Evolutionary conservation across 2,113 vertebrate genomes (phyloP), one percentile per base, ranked within the genome.

Genomic region (Phodopus roborovskii): DNA sequence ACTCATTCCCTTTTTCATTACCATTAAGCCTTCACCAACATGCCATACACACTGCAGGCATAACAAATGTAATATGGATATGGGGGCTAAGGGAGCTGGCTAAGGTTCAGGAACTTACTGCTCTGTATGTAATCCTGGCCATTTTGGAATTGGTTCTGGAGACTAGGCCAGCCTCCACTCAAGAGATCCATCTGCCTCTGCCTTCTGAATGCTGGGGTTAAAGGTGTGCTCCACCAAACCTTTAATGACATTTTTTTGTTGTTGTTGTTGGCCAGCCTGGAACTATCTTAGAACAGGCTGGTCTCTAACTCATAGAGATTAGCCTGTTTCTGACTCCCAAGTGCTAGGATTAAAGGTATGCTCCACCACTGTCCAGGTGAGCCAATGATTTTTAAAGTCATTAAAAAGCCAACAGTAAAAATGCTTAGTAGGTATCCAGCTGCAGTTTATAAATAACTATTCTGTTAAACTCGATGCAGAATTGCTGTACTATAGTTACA

Each of bases 1-100:
- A 95, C 11, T 74, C 70, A 96, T 70, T 95, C 94, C 50, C 84
- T 64, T 86, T 90, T 93, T 82, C 58, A 24, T 78, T 88, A 64
- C 20, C 42, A 89, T 3, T 66, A 5, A 91, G 50, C 50, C 64
- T 85, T 83, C 82, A 90, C 39, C 86, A 22, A 91, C 6, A 50
- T 74, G n/a, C 56, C 73, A 92, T 3, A 62, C 13, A 90, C 30
- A 92, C 56, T 74, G 74, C 2, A 75, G 10, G 1, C 62, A 9
- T 73, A 94, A 87, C 90, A 97, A 91, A 96, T 58, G 16, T 16
- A 66, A 91, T 56, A 86, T 88, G 36, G 66, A 60, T 7, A 26
- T 0, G 48, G 78, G 15, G 11, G 33, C 1, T 33, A 53, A 56
- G 4, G 60, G 6, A 15, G 13, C 8, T 62, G 30, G 17, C n/a